phyloP scores from a whole-genome alignment of 2,113 vertebrate genomes.

The Malaclemys terrapin region DNA sequence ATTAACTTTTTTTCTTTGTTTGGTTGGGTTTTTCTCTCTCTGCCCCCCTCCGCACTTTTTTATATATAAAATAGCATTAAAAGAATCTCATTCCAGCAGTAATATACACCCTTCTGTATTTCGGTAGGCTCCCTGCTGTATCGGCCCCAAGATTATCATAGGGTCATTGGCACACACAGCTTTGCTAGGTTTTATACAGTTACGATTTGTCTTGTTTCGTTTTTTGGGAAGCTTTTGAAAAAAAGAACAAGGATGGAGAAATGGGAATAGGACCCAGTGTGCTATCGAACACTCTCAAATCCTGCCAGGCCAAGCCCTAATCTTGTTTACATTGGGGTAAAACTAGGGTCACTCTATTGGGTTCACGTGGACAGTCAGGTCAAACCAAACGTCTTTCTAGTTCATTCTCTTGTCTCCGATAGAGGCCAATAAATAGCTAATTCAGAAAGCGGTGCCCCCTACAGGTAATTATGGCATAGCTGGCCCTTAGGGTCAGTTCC shows the following conservation, averaged over 20 bases:
- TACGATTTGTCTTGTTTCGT: neutral
- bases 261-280: neutral
- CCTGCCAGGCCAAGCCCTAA: too few relatives aligned
- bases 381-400: neutral
- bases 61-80: slow-evolving; percentile 42
- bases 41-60: neutral
- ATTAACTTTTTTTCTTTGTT: neutral
- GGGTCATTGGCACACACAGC: neutral
- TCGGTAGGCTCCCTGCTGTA: neutral
- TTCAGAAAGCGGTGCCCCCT: neutral
- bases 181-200: neutral
- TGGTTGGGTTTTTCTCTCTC: neutral
- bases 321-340: neutral
- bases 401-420: neutral
- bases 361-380: neutral
- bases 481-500: neutral
- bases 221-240: neutral
- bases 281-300: neutral
- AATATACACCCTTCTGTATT: neutral
- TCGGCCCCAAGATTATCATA: too few relatives aligned
- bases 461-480: neutral
- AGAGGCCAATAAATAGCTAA: neutral
- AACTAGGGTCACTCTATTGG: neutral
- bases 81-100: neutral
- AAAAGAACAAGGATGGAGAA: neutral